Base-by-base conservation (phyloP, 2,113 vertebrate genomes). In the Spea bombifrons region DNA sequence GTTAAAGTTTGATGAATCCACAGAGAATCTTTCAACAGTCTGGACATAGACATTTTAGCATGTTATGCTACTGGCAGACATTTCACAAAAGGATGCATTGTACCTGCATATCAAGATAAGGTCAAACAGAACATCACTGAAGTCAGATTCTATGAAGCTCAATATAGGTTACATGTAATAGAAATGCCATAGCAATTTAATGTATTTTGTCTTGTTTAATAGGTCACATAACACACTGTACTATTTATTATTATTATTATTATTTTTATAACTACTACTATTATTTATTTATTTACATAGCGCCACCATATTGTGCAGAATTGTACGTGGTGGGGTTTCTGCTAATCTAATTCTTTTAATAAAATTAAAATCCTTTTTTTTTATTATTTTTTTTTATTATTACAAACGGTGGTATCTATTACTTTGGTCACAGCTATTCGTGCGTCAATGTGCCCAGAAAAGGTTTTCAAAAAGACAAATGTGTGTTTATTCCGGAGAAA, bases 151-250 rank as follows among this genome's bases (percentile, higher is more conserved):
- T 73, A 73, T 73, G 63, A 80, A 67, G 77, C 77, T 10, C 50
- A 73, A 73, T 73, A 30, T 53, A 72, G 65, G 71, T 64, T 80
- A 63, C 77, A 55, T 73, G 73, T 30, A 73, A 43, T 73, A 68
- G 67, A 80, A 80, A 61, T 80, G 77, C 71, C 71, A 73, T 46
- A 44, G 71, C 77, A 73, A 80, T 73, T 80, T 80, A 73, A 73
- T 80, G 49, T 80, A 73, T 73, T 55, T 45, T 49, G 43, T 73
- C 52, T 59, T 30, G 30, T 73, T 80, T 73, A 71, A 73, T 43
- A 80, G 50, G 47, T 64, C 71, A 59, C 73, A 80, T 73, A 67
- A 59, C 50, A 73, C 12, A 50, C 64, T 48, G 9, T 50, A 43
- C 43, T n/a, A n/a, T n/a, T n/a, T n/a, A 71, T 52, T 71, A 67